Percentiles rank a stretch among this genome's conserved stretches.
Evolutionary conservation across 2,113 vertebrate genomes (phyloP).

Genomic region (Donacobius atricapilla): DNA sequence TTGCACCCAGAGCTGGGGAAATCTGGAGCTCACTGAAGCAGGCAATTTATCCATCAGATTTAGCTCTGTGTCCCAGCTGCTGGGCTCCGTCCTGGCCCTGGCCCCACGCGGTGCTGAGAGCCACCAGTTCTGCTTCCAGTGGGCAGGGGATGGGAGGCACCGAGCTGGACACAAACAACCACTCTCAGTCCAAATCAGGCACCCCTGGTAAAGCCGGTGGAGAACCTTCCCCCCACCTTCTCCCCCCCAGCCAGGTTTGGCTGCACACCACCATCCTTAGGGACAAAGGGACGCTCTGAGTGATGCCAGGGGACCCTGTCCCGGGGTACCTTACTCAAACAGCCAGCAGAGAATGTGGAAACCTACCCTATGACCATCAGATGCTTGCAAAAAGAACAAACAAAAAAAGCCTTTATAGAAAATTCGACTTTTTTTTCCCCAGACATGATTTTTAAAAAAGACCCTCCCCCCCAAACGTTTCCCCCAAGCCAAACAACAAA

Average conservation of each 20-base stretch:
- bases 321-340: constrained; percentile 21
- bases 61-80: not conserved
- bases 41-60: not conserved
- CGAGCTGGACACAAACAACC: not conserved
- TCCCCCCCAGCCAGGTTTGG: not conserved
- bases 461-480: not conserved
- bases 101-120: not conserved
- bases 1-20: not conserved
- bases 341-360: constrained; percentile 56
- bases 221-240: not conserved
- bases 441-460: not conserved
- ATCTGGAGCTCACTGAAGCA: not conserved
- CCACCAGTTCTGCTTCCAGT: not conserved
- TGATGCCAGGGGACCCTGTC: not conserved
- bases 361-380: constrained; percentile 64
- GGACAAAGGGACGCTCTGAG: not conserved
- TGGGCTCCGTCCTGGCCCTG: not conserved
- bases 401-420: constrained; percentile 61
- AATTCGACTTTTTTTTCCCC: not conserved
- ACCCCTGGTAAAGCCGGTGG: not conserved
- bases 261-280: not conserved
- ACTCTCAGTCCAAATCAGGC: not conserved
- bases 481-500: not conserved
- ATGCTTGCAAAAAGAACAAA: constrained; percentile 68
- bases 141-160: not conserved